A percentile compares a stretch with the other conserved stretches of the same genome.
These are phyloP conservation scores for Eufriesea mexicana DNA, from an alignment of 1,140 invertebrate species.

Conservation along the genomic window DNA sequence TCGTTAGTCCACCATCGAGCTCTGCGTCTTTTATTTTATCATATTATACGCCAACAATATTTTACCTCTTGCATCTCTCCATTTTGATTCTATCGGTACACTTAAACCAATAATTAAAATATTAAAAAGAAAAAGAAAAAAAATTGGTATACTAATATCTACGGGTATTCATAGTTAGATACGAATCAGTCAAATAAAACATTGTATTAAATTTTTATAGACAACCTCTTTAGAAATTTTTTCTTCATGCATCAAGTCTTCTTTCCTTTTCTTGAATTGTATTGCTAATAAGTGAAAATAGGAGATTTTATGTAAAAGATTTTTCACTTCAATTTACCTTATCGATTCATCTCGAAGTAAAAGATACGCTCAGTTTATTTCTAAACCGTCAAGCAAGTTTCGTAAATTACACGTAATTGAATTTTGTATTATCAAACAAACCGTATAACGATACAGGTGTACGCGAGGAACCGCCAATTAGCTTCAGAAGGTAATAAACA, in stretches of 20 bases:
- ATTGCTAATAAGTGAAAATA: not conserved
- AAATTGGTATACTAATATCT: too few relatives aligned
- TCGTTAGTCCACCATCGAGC: slow-evolving; percentile 13
- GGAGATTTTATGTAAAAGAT: not conserved
- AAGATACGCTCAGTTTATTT: not conserved
- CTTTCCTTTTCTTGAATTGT: too few relatives aligned
- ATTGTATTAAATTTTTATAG: too few relatives aligned
- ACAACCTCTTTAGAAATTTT: too few relatives aligned
- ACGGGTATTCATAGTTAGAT: too few relatives aligned
- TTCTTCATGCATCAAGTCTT: too few relatives aligned
- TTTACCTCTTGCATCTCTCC: not conserved
- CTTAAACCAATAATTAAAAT: too few relatives aligned
- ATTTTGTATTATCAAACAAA: not conserved
- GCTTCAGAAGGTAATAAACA: not conserved
- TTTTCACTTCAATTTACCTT: not conserved
- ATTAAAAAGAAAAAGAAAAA: too few relatives aligned
- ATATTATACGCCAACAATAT: not conserved
- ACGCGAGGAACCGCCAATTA: not conserved
- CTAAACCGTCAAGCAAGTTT: not conserved
- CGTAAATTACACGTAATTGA: not conserved
- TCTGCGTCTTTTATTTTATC: not conserved
- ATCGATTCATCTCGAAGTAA: not conserved
- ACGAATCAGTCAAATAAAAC: too few relatives aligned
- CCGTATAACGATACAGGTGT: not conserved
- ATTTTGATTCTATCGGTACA: too few relatives aligned